These are phyloP conservation scores for Bucco capensis DNA, from an alignment of 2,113 vertebrate genomes.

Conservation along the genomic window DNA sequence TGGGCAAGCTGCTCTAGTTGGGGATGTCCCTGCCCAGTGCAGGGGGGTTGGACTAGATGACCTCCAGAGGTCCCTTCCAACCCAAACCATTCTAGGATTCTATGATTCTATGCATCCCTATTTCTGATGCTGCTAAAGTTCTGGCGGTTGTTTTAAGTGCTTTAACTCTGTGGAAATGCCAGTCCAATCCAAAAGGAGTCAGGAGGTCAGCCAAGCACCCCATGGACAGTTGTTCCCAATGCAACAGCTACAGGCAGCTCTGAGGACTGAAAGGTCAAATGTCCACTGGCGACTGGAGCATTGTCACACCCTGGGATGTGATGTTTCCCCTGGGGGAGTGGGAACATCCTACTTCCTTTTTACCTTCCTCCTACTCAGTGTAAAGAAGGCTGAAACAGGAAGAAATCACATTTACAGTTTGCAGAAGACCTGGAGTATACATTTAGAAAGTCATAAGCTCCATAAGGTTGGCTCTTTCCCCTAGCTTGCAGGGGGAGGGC, in stretches of 20 bases:
- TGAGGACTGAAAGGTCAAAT: not conserved
- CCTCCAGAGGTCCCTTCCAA: too few species aligned
- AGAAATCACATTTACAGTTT: not conserved
- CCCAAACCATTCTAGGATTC: too few species aligned
- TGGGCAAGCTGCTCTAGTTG: too few species aligned
- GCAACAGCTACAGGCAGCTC: not conserved
- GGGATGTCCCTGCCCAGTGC: too few species aligned
- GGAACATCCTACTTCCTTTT: not conserved
- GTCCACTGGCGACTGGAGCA: not conserved
- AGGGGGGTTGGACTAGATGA: too few species aligned
- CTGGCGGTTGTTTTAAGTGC: not conserved
- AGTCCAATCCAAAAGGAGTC: not conserved
- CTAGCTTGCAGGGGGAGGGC: not conserved
- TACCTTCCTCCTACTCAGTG: fast-evolving
- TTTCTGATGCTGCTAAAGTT: not conserved
- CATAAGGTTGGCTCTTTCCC: not conserved
- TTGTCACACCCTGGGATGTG: not conserved
- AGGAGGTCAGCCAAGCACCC: slow-evolving; percentile 6
- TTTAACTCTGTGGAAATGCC: not conserved
- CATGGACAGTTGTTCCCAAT: not conserved
- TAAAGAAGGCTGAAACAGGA: not conserved
- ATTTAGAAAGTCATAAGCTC: not conserved
- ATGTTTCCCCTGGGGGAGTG: not conserved
- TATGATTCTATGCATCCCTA: too few species aligned
- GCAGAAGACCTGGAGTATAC: not conserved